Evolutionary conservation across 2,113 vertebrate species (phyloP).

Genomic region (Oreochromis niloticus): DNA sequence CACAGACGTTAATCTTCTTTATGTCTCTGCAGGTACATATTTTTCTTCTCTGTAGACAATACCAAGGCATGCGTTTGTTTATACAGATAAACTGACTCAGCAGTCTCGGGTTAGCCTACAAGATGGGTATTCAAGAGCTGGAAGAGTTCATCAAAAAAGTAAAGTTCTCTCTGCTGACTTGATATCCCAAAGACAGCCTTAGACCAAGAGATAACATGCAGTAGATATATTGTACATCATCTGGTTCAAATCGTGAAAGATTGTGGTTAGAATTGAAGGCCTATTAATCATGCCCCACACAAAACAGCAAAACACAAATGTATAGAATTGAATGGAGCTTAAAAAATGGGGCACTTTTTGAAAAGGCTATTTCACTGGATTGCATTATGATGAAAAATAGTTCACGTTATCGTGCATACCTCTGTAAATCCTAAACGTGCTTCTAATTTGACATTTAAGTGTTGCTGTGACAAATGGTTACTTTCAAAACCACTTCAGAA

Average conservation of each 20-base stretch:
- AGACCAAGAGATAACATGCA: not conserved
- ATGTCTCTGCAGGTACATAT: not conserved
- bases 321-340: not conserved
- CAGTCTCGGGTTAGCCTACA: rapidly evolving
- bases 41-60: not conserved
- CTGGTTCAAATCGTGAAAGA: not conserved
- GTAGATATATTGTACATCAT: not conserved
- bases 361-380: not conserved
- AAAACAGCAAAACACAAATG: not conserved
- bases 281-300: not conserved
- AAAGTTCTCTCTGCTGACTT: not conserved
- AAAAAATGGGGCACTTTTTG: not conserved
- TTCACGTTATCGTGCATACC: not conserved
- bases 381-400: not conserved
- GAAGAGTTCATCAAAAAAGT: not conserved
- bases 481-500: not conserved
- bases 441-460: not conserved
- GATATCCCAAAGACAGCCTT: not conserved
- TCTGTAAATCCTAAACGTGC: not conserved
- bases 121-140: not conserved
- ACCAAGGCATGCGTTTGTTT: not conserved
- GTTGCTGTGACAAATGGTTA: not conserved
- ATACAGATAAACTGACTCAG: not conserved
- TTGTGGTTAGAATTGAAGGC: not conserved
- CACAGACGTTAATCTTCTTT: not conserved